Base-by-base conservation (phyloP, 2,888 invertebrate genomes). In the Acrocyrtus sp. region DNA sequence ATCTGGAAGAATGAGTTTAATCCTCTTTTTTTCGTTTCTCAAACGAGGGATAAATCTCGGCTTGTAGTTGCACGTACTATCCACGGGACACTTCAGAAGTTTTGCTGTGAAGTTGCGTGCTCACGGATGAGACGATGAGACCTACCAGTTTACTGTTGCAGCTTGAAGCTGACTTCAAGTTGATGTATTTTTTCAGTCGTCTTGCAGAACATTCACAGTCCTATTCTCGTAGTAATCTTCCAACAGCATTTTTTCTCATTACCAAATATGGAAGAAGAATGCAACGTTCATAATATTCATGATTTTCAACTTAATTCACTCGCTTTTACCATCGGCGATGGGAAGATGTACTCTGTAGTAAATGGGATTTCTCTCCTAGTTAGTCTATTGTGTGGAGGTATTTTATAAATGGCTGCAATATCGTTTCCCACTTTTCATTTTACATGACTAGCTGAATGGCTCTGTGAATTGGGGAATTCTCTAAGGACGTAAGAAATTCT, bases 211-310 rank as follows among this genome's bases (percentile, higher is more conserved):
- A 39, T 39, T 58, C 29, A 21, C 27, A 21, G 54, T 57, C 12
- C 48, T 19, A 22, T 21, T 10, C 24, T 27, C 1, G 34, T 34
- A 45, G 24, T 8, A 50, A 4, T 17, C n/a, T n/a, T n/a, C n/a
- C n/a, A n/a, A 10, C 61, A 61, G 60, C 56, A 47, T 61, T 69
- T 61, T 61, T 69, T 63, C 58, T 54, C 34, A 21, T 34, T 21
- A 53, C 70, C 70, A 72, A 48, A 56, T 70, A 48, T 56, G 69
- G 69, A 70, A 62, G 57, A 45, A 15, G 56, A 29, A 51, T 29
- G 51, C 43, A 57, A 45, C 10, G 17, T 51, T 50, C 27, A 22
- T 39, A 51, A 29, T 60, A 4, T 41, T 21, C 29, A 12, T n/a
- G n/a, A n/a, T n/a, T n/a, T n/a, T n/a, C n/a, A n/a, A n/a, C n/a